These are phyloP conservation scores for Brachyalestes nurse DNA, from an alignment of 2,797 vertebrate species.

Conservation along the genomic window DNA sequence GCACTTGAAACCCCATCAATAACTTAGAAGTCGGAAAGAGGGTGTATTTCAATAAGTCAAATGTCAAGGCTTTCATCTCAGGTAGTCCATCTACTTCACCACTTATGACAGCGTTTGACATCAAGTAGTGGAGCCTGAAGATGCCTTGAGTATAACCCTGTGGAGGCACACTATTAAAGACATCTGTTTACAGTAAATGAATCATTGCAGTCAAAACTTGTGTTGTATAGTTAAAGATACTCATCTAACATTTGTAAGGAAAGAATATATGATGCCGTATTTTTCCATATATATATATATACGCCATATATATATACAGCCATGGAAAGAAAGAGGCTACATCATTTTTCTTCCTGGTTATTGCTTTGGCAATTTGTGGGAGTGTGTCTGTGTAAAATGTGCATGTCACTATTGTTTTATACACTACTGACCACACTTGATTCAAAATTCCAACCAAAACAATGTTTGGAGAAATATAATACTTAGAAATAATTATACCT, in stretches of 20 bases:
- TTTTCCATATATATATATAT: too few species aligned
- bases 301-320: too few species aligned
- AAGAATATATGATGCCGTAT: background rate
- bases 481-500: too few species aligned
- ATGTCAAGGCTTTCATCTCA: background rate
- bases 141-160: background rate
- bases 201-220: background rate
- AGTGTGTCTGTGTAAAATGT: too few species aligned
- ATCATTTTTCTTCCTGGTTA: too few species aligned
- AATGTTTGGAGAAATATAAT: too few species aligned
- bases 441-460: too few species aligned
- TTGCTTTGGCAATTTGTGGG: too few species aligned
- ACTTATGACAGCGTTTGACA: background rate
- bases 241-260: background rate
- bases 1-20: slow-evolving; percentile 64
- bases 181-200: background rate
- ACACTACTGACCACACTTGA: too few species aligned
- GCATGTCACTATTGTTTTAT: too few species aligned
- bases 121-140: background rate
- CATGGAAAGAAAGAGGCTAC: too few species aligned
- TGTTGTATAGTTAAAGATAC: background rate
- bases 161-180: background rate
- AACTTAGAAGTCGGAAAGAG: slow-evolving; percentile 59
- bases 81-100: background rate
- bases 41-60: slow-evolving; percentile 68